These are phyloP conservation scores for Metalampra italica DNA, from an alignment of 2,888 invertebrate genomes.

Conservation along the genomic window DNA sequence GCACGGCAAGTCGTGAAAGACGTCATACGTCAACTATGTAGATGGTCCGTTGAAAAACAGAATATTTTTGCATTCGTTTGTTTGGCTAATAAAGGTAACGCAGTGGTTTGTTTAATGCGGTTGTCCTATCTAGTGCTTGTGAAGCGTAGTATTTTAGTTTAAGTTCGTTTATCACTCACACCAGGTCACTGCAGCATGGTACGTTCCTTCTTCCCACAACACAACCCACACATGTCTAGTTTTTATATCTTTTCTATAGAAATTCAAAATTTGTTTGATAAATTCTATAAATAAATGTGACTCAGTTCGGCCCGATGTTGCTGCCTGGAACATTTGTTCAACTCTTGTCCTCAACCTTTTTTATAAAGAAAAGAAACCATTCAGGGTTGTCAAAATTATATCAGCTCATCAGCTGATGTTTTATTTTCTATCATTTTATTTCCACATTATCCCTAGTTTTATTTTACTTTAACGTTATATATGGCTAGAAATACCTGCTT, in stretches of 20 bases:
- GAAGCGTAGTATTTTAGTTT: constrained; percentile 39
- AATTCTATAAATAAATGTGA: constrained; percentile 60
- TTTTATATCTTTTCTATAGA: constrained; percentile 14
- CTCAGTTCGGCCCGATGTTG: constrained; percentile 15
- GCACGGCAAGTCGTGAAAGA: too few relatives aligned
- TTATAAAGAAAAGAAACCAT: too few relatives aligned
- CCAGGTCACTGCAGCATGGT: constrained; percentile 44
- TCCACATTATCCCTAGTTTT: too few relatives aligned
- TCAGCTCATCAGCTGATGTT: too few relatives aligned
- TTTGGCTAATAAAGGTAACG: too few relatives aligned
- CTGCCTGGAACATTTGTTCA: neutral
- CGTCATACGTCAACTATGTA: too few relatives aligned
- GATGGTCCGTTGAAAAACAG: too few relatives aligned
- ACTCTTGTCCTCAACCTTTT: too few relatives aligned
- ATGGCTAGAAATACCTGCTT: neutral
- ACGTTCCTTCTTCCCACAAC: constrained; percentile 31
- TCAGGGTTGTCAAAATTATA: too few relatives aligned
- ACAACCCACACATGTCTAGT: neutral
- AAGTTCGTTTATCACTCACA: constrained; percentile 32
- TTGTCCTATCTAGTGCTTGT: neutral
- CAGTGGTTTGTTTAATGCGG: neutral
- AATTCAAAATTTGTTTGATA: neutral
- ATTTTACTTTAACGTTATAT: too few relatives aligned
- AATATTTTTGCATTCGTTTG: too few relatives aligned
- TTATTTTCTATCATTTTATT: too few relatives aligned